A percentile compares a stretch with the other conserved stretches of the same genome.
phyloP scores from a whole-genome alignment of 2,888 invertebrate species.

The Azorinus chamasolen region DNA sequence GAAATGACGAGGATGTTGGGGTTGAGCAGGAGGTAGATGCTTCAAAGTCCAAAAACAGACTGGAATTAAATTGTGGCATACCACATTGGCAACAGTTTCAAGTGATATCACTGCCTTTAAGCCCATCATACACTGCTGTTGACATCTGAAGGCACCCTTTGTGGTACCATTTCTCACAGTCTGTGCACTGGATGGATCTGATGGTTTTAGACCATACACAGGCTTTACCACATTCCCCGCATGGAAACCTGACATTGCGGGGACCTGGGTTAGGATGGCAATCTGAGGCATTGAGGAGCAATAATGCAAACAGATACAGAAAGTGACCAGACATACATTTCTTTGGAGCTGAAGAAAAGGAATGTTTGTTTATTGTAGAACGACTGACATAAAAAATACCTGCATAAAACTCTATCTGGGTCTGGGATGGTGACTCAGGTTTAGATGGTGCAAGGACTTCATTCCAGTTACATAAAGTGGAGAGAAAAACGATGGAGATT shows the following conservation, averaged over 20 bases:
- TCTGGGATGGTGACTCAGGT: not conserved
- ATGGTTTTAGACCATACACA: constrained; percentile 15
- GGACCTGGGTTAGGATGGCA: constrained; percentile 10
- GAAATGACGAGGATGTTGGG: too few species aligned
- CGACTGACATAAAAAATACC: not conserved
- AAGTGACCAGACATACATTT: constrained; percentile 2
- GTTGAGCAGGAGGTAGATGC: not conserved
- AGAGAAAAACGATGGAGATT: too few species aligned
- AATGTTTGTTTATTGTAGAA: constrained; percentile 12
- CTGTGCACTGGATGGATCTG: not conserved
- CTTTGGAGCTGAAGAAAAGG: constrained; percentile 4
- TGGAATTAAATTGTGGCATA: constrained; percentile 34
- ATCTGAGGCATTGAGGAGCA: not conserved
- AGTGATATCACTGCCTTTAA: constrained; percentile 15
- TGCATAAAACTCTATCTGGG: constrained; percentile 9
- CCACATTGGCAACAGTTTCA: constrained; percentile 39
- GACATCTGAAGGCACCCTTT: constrained; percentile 25
- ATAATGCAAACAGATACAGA: constrained; percentile 18
- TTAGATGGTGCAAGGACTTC: too few species aligned
- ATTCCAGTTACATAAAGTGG: too few species aligned
- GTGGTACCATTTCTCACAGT: constrained; percentile 18
- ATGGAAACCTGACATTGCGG: not conserved
- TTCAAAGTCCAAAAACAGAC: constrained; percentile 38
- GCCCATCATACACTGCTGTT: constrained; percentile 16
- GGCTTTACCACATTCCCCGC: constrained; percentile 4